A percentile compares a stretch with the other conserved stretches of the same genome.
Evolutionary conservation across 2,113 vertebrate genomes (phyloP).

Genomic region (Pachyramphus minor): DNA sequence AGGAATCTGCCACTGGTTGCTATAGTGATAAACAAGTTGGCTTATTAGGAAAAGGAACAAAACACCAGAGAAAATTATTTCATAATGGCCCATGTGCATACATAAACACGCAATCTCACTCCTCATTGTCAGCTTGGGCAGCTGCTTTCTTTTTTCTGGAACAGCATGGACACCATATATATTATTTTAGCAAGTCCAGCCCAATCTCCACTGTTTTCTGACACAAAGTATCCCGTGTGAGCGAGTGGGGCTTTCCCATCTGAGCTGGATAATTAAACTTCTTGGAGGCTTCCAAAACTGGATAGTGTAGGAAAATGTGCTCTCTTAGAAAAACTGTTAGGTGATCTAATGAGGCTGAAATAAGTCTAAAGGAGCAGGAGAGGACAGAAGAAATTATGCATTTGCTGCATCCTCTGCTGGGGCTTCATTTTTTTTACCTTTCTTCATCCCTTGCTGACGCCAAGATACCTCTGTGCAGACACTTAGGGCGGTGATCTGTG

Average conservation of each 20-base stretch:
- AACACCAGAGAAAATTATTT: conserved; percentile 35
- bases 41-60: conserved; percentile 53
- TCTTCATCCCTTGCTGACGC: background rate
- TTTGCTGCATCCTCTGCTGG: background rate
- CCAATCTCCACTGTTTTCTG: background rate
- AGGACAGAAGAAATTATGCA: background rate
- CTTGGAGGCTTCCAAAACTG: background rate
- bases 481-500: background rate
- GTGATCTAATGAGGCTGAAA: background rate
- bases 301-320: background rate
- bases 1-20: conserved; percentile 35
- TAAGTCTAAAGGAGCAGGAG: background rate
- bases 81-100: background rate
- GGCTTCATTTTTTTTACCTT: background rate
- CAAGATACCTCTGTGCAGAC: background rate
- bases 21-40: conserved; percentile 59
- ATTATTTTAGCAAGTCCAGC: background rate
- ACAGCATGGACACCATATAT: background rate
- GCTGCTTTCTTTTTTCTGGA: background rate
- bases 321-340: background rate
- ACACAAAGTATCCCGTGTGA: background rate
- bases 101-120: background rate
- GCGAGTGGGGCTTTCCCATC: background rate
- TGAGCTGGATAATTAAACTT: background rate
- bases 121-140: background rate